Conservation (phyloP, 2,797 vertebrate species). For the Enteromius mattozi region DNA sequence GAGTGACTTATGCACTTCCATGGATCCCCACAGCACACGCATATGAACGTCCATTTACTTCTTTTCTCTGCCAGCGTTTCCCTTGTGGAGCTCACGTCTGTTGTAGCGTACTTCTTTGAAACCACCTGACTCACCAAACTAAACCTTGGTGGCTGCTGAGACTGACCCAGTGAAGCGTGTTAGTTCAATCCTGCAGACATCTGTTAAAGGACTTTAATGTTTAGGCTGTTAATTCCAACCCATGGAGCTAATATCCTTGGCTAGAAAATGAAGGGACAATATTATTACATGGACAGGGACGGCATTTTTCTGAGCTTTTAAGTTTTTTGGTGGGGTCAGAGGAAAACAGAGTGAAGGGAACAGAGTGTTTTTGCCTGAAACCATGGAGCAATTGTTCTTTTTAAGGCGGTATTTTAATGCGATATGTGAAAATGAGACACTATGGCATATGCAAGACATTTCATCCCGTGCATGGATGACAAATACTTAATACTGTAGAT, state of each 20-base stretch:
- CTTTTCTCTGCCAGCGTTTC: not conserved
- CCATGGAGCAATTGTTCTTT: not conserved
- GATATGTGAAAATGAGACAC: not conserved
- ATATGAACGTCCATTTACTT: not conserved
- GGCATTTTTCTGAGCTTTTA: not conserved
- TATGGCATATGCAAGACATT: not conserved
- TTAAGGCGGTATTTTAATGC: not conserved
- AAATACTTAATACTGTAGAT: not conserved
- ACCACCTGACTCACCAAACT: constrained; percentile 37
- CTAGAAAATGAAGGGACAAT: not conserved
- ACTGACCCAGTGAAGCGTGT: constrained; percentile 52
- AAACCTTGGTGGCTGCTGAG: constrained; percentile 27
- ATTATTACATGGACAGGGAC: not conserved
- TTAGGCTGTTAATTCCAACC: constrained; percentile 48
- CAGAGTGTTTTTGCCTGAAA: not conserved
- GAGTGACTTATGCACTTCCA: constrained; percentile 33
- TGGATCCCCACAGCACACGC: not conserved
- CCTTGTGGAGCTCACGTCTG: not conserved
- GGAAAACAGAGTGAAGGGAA: not conserved
- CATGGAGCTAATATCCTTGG: constrained; percentile 35
- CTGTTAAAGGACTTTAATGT: constrained; percentile 54
- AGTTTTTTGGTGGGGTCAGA: not conserved
- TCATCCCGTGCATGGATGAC: not conserved
- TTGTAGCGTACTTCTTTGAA: constrained; percentile 23
- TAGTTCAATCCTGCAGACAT: constrained; percentile 53